These are phyloP conservation scores for Probosciger aterrimus DNA, from an alignment of 2,113 vertebrate species.

Conservation along the genomic window DNA sequence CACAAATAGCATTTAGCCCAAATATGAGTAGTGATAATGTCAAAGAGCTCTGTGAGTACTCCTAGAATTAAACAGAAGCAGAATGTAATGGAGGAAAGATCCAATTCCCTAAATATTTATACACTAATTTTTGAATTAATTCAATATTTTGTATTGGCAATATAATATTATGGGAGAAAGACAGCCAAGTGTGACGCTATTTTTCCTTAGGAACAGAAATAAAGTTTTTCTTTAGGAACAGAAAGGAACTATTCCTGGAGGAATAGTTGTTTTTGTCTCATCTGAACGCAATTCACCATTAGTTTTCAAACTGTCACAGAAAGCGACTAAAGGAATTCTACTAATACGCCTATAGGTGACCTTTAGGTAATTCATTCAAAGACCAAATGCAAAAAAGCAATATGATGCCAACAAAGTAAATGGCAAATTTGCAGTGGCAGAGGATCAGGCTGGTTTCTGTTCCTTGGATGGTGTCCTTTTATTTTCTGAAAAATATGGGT, in stretches of 20 bases:
- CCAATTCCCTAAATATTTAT: background rate
- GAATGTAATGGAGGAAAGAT: background rate
- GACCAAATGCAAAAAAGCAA: background rate
- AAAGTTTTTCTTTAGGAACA: background rate
- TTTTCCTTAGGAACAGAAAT: background rate
- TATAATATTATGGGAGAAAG: background rate
- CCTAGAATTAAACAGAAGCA: background rate
- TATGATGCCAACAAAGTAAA: background rate
- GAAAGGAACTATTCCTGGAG: background rate
- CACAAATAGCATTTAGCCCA: background rate
- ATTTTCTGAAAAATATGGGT: background rate
- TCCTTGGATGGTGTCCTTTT: background rate
- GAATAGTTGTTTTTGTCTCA: background rate
- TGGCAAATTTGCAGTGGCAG: background rate
- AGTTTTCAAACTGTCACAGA: conserved; percentile 4
- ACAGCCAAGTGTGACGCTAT: background rate
- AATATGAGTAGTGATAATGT: background rate
- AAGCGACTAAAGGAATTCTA: background rate
- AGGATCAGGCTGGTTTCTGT: background rate
- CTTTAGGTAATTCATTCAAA: background rate
- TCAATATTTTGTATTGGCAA: background rate
- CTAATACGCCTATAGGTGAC: background rate
- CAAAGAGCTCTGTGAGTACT: background rate
- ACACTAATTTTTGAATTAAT: background rate
- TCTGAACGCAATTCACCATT: background rate